Base-by-base conservation (phyloP, 2,113 vertebrate genomes). In the Myrmecophaga tridactyla region DNA sequence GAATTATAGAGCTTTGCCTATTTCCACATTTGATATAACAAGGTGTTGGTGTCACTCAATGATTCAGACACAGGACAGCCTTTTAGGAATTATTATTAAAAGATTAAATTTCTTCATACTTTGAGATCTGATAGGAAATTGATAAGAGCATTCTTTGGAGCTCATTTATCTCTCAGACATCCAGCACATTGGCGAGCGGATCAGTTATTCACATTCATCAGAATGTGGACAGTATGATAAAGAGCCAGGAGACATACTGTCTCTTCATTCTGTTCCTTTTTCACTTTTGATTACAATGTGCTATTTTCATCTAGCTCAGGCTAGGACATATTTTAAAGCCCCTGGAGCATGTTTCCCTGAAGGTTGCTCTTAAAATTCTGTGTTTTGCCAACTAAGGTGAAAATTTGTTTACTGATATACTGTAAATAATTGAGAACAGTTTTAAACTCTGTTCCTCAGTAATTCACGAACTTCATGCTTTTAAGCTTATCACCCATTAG, bases 71-170 rank as follows among this genome's bases (percentile, higher is more conserved):
- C 63, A 92, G 95, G 82, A 69, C 48, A 93, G 25, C 11, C 53
- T 82, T 94, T 93, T 85, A 72, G 34, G 31, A 23, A 82, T 89
- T 88, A 89, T 78, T 93, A 81, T 86, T 65, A 43, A 92, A 94
- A 67, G 91, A 78, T 69, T 92, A 76, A 76, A 43, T 94, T 93
- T 82, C 46, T 41, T 73, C n/a, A 94, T 29, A 41, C 12, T 75
- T 88, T 83, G 70, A 58, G 36, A 80, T 65, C 58, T 87, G 76
- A 53, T 91, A 90, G 85, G 29, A 70, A 31, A 70, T 65, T 46
- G 80, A 63, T 69, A 67, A 82, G 86, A 92, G n/a, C 76, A 25
- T 87, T 87, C 75, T 90, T 48, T 89, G 75, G 46, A n/a, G 7
- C 34, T 60, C 72, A 27, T 77, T 97, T 92, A 56, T 97, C 53